These are phyloP conservation scores for Sebastes fasciatus DNA, from an alignment of 2,113 vertebrate genomes.

Conservation along the genomic window DNA sequence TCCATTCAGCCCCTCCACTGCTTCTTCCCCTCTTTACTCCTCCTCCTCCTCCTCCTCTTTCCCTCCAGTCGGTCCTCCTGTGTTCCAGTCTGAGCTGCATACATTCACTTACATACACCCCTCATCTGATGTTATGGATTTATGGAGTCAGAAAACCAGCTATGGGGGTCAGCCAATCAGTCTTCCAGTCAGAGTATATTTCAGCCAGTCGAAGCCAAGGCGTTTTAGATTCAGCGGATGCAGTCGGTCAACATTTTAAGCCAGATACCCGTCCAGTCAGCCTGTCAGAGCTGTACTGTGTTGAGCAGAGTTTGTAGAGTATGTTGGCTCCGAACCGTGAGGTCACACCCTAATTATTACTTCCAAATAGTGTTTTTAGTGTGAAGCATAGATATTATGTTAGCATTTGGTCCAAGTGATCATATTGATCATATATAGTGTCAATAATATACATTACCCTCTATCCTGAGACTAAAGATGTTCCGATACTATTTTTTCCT, in stretches of 20 bases:
- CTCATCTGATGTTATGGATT: conserved; percentile 43
- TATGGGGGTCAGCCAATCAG: conserved; percentile 6
- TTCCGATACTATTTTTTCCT: no score
- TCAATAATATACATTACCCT: not conserved
- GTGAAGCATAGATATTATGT: not conserved
- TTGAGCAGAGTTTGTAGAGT: not conserved
- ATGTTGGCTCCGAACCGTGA: conserved; percentile 1
- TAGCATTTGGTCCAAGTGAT: not conserved
- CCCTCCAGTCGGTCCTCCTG: not conserved
- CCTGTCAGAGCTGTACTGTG: not conserved
- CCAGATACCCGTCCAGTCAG: not conserved
- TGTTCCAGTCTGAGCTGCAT: conserved; percentile 8
- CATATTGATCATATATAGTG: not conserved
- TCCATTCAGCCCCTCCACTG: not conserved
- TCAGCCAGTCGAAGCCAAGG: not conserved
- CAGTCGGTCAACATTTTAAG: conserved; percentile 26
- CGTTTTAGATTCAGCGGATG: conserved; percentile 18
- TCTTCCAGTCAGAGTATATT: conserved; percentile 44
- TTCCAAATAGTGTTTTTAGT: not conserved
- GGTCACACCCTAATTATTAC: not conserved
- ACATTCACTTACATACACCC: conserved; percentile 4
- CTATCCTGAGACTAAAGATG: not conserved
- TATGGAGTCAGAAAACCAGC: not conserved
- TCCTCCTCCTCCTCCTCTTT: conserved; percentile 4
- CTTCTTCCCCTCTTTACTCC: conserved; percentile 4